Percentiles rank a stretch among this genome's conserved stretches.
phyloP scores from a whole-genome alignment of 2,113 vertebrate genomes.

The Helogale parvula region DNA sequence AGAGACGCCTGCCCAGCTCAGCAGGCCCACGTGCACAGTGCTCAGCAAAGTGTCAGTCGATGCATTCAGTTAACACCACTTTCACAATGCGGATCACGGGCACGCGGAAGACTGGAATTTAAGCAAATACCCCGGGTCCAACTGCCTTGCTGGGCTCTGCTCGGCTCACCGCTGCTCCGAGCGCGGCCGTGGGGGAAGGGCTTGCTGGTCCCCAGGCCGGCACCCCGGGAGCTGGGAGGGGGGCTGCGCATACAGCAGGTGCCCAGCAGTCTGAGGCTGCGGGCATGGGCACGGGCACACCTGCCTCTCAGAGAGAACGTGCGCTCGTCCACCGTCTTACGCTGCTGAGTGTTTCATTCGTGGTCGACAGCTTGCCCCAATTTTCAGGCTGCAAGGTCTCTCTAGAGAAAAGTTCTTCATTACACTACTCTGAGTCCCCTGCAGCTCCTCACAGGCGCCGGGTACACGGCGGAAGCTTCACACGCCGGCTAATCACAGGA shows the following conservation, averaged over 20 bases:
- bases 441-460: not conserved
- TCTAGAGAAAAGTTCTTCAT: not conserved
- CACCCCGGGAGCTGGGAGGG: not conserved
- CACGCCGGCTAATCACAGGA: not conserved
- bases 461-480: not conserved
- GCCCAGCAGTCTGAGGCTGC: not conserved
- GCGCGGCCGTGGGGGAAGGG: not conserved
- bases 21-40: not conserved
- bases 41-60: not conserved
- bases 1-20: too few relatives aligned
- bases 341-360: not conserved
- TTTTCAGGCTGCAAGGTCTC: not conserved
- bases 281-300: not conserved
- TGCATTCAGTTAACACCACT: not conserved
- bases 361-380: not conserved
- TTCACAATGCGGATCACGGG: not conserved
- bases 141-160: not conserved
- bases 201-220: not conserved
- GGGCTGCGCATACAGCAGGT: not conserved
- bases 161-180: not conserved
- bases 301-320: not conserved
- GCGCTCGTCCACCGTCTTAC: fast-evolving
- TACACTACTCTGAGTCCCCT: not conserved
- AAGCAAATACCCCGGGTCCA: not conserved
- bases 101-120: not conserved